Evolutionary conservation across 2,797 vertebrate species (phyloP).

Genomic region (Megalops cyprinoides): DNA sequence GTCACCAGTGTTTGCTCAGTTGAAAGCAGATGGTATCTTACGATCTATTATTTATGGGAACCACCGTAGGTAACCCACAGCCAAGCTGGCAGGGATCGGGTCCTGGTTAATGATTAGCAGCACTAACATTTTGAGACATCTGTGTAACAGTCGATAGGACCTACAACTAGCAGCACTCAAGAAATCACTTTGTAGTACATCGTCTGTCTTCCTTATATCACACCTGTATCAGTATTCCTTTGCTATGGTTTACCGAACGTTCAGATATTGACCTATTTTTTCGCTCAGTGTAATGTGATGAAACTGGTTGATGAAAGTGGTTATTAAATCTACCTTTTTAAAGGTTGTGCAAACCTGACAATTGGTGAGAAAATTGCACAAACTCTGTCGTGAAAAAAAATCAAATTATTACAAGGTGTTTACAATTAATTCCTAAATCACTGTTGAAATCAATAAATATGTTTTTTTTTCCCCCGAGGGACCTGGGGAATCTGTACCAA

Average conservation of each 20-base stretch:
- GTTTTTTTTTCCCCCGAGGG: too few relatives aligned
- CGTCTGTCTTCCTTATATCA: background rate
- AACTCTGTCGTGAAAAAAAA: background rate
- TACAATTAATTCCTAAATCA: too few relatives aligned
- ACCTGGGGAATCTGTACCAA: background rate
- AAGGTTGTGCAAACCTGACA: background rate
- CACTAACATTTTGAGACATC: background rate
- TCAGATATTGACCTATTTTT: background rate
- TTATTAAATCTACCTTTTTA: background rate
- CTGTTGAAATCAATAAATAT: too few relatives aligned
- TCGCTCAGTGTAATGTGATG: background rate
- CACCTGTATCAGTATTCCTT: background rate
- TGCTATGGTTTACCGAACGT: background rate
- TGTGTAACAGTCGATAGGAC: background rate
- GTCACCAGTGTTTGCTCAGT: background rate
- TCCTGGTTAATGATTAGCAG: background rate
- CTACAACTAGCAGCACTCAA: background rate
- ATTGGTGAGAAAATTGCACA: background rate
- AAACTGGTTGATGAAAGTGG: background rate
- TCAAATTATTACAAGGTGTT: background rate
- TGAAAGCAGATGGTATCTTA: slow-evolving; percentile 13
- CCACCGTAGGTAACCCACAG: background rate
- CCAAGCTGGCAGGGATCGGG: background rate
- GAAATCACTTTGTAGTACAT: background rate
- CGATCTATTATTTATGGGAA: slow-evolving; percentile 10